Evolutionary conservation across 2,113 vertebrate species (phyloP).

Genomic region (Channa maculata): DNA sequence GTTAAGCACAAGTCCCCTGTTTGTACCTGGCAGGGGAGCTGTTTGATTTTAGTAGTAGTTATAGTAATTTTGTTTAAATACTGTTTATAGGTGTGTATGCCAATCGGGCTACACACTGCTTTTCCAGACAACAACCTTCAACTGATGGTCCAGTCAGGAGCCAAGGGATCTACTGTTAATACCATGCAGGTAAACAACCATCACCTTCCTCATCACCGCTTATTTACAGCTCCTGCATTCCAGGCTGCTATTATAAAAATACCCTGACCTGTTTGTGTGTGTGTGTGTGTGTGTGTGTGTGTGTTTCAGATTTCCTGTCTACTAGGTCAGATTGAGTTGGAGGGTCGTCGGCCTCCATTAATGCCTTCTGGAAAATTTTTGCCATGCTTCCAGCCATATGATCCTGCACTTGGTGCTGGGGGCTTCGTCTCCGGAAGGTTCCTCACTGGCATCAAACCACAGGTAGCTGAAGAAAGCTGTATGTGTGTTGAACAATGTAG

Average conservation of each 20-base stretch:
- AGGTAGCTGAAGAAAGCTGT: conserved; percentile 73
- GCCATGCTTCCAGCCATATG: conserved; percentile 95
- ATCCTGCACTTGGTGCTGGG: conserved; percentile 90
- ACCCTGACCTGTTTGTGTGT: background rate
- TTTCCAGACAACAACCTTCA: conserved; percentile 99
- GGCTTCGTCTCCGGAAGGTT: conserved; percentile 97
- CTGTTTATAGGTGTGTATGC: conserved; percentile 91
- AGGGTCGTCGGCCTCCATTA: conserved; percentile 93
- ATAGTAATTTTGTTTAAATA: too few relatives aligned
- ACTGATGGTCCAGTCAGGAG: conserved; percentile 98
- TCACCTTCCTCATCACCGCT: too few relatives aligned
- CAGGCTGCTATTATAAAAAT: background rate
- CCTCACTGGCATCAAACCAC: conserved; percentile 95
- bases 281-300: too few relatives aligned
- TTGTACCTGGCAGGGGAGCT: too few relatives aligned
- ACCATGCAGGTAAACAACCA: conserved; percentile 91
- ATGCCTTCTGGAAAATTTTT: conserved; percentile 98
- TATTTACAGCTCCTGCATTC: too few relatives aligned
- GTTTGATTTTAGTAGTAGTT: too few relatives aligned
- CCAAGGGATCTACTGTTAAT: conserved; percentile 98
- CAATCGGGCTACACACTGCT: conserved; percentile 90
- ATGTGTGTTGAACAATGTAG: background rate
- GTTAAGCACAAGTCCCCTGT: too few relatives aligned
- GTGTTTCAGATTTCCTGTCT: conserved; percentile 94
- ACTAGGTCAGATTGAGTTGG: conserved; percentile 96